Base-by-base conservation (phyloP, 2,113 vertebrate genomes). In the Asarcornis scutulata region DNA sequence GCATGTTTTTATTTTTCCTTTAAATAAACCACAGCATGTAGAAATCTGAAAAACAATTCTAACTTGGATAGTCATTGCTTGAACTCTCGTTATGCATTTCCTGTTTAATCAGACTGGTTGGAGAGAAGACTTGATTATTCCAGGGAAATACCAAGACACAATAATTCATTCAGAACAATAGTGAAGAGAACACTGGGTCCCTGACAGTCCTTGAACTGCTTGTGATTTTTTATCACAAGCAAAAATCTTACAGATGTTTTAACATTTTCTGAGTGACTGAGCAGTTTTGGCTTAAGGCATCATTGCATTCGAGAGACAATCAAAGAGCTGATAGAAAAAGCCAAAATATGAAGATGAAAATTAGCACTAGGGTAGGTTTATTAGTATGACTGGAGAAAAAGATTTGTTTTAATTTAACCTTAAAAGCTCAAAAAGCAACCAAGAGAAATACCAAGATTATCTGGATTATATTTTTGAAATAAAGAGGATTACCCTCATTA, bases 91-190 rank as follows among this genome's bases (percentile, higher is more conserved):
- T 46, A n/a, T 22, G 77, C 29, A 17, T 59, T 8, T 82, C 29
- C 34, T n/a, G 6, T 34, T 81, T 27, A 56, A 59, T 32, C 25
- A 79, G 48, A 9, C 11, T 64, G 46, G 14, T 62, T 17, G 29
- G 44, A 91, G 11, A 86, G 20, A 2, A 88, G 8, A 76, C 16
- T 59, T 64, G 21, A 27, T 6, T 18, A 79, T 40, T 22, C 10
- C 80, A 82, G 8, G 22, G 60, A 84, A 82, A 64, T 13, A 58
- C 0, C 0, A 0, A n/a, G 26, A 68, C 21, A 62, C 6, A 88
- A 67, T 69, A 91, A 44, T 42, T 62, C 15, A 64, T 3, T 16
- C 0, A 1, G 66, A 91, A 56, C 7, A 80, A 58, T n/a, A 44
- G 17, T 1, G 72, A 13, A 80, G 36, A 48, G 26, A 83, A 80